Base-by-base conservation (phyloP, 2,113 vertebrate genomes). In the Electrona antarctica region DNA sequence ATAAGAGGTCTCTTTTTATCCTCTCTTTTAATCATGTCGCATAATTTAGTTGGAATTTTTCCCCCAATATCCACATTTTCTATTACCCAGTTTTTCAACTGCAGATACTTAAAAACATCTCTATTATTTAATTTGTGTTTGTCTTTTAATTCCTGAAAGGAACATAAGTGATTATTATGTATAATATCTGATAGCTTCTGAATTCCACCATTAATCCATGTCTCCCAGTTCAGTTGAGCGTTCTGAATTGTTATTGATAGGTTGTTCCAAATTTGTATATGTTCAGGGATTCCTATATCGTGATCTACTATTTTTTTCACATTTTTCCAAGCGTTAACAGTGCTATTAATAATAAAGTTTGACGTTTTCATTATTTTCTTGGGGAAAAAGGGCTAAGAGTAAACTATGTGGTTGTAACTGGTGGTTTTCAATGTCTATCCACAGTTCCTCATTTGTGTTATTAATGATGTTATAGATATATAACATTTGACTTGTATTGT, bases 201-300 rank as follows among this genome's bases (percentile, higher is more conserved):
- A 57, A 57, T 57, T 13, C 55, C 55, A 58, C 56, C 14, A 5
- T 58, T 58, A 21, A 58, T 58, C 56, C 56, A 58, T 1, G 14
- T 58, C 4, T 58, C 14, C 56, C 13, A 58, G 4, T 2, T 58
- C n/a, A 58, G 7, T 58, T n/a, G 15, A 3, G n/a, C 4, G 3
- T 14, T 58, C 15, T 58, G 56, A 58, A 58, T 14, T n/a, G 12
- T 15, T 58, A 58, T 58, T 58, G 56, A 58, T 58, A n/a, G 14
- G 14, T 58, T 28, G 15, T 58, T 58, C 56, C n/a, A 58, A 21
- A 14, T 58, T 0, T 21, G 14, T 15, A 58, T 58, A 14, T 58
- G n/a, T 58, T 6, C 15, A 7, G 56, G 56, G 4, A 58, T 58
- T 7, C 5, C n/a, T 21, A 4, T 4, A n/a, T n/a, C n/a, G n/a